Evolutionary conservation across 2,888 invertebrate species (phyloP).

Genomic region (Podotricha telesiphe): DNA sequence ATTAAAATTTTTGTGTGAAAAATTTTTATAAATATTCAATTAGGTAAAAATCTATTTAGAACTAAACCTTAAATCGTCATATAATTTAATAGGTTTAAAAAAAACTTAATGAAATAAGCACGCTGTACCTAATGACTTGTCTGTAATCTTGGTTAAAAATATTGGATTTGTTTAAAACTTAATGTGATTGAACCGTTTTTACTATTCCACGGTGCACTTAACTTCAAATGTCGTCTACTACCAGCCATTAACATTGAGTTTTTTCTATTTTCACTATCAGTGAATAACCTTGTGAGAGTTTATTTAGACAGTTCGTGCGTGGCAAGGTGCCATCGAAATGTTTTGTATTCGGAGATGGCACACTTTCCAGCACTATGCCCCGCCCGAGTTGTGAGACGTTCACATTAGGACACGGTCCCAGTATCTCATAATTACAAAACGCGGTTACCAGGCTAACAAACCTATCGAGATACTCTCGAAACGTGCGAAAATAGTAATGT

Average conservation of each 20-base stretch:
- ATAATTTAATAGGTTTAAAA: too few species aligned
- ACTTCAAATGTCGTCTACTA: slow-evolving; percentile 31
- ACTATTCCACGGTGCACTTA: background rate
- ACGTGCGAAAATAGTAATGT: slow-evolving; percentile 68
- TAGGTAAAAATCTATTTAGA: too few species aligned
- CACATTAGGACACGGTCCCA: slow-evolving; percentile 45
- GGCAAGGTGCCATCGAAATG: slow-evolving; percentile 75
- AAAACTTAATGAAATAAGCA: too few species aligned
- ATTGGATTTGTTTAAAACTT: background rate
- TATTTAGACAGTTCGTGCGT: slow-evolving; percentile 63
- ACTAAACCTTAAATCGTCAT: too few species aligned
- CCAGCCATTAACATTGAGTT: slow-evolving; percentile 42
- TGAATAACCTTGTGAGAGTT: slow-evolving; percentile 75
- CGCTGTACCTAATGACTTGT: too few species aligned
- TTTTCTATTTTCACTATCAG: slow-evolving; percentile 68
- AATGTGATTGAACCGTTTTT: background rate
- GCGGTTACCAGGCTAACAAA: slow-evolving; percentile 82
- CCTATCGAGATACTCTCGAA: slow-evolving; percentile 63
- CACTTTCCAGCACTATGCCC: slow-evolving; percentile 60
- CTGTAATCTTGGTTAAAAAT: background rate
- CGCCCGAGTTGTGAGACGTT: slow-evolving; percentile 37
- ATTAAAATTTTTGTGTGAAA: too few species aligned
- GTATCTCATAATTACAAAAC: slow-evolving; percentile 70
- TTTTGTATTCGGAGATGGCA: slow-evolving; percentile 63
- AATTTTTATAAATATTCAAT: too few species aligned